These are phyloP conservation scores for Magallana angulata DNA, from an alignment of 1,140 invertebrate genomes.

Conservation along the genomic window DNA sequence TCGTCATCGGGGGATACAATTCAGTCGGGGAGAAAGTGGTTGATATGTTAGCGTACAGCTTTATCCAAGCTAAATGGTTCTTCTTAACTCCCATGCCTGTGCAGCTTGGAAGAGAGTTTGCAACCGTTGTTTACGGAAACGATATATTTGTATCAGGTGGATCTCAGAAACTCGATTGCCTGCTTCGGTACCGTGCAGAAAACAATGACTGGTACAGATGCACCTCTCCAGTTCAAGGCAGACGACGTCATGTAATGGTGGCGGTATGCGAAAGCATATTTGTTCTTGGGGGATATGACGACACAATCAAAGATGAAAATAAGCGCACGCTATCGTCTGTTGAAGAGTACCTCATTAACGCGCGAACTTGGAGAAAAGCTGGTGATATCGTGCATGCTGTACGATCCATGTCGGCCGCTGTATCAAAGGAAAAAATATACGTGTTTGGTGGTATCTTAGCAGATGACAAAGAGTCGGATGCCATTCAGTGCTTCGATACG, in stretches of 20 bases:
- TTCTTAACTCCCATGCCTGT: slow-evolving; percentile 65
- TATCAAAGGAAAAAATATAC: slow-evolving; percentile 68
- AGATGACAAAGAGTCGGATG: slow-evolving; percentile 66
- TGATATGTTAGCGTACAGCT: slow-evolving; percentile 70
- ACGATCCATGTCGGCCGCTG: slow-evolving; percentile 65
- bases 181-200: slow-evolving; percentile 69
- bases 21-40: slow-evolving; percentile 61
- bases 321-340: slow-evolving; percentile 59
- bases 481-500: slow-evolving; percentile 66
- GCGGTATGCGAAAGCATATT: slow-evolving; percentile 65
- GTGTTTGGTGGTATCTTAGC: slow-evolving; percentile 67
- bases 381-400: slow-evolving; percentile 62
- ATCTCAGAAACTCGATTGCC: slow-evolving; percentile 66
- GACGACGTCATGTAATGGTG: slow-evolving; percentile 68
- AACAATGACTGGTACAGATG: slow-evolving; percentile 69
- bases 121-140: slow-evolving; percentile 67
- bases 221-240: slow-evolving; percentile 62
- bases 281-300: slow-evolving; percentile 68
- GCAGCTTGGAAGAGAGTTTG: slow-evolving; percentile 68
- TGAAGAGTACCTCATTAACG: slow-evolving; percentile 64
- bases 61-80: slow-evolving; percentile 67
- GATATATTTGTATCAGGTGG: slow-evolving; percentile 72
- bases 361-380: slow-evolving; percentile 57
- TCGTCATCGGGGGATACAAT: slow-evolving; percentile 70
- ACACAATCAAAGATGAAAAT: slow-evolving; percentile 64